Evolutionary conservation across 2,888 invertebrate genomes (phyloP), one percentile per base, ranked within the genome.

Genomic region (Bombylius major): DNA sequence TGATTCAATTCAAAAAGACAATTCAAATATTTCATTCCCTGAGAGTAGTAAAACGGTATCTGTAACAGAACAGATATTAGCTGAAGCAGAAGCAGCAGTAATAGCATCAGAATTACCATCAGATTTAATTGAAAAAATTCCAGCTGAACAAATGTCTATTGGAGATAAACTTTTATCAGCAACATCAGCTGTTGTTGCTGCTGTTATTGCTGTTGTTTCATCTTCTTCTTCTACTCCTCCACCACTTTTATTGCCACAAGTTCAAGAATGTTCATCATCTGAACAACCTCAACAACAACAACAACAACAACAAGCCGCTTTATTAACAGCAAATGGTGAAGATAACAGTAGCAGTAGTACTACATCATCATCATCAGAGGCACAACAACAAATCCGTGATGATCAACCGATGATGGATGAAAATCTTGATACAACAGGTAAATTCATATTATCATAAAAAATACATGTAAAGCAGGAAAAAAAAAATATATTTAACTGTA

Each of bases 401-500:
- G 58, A 60, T 51, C 60, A 60, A 34, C 58, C 58, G n/a, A 60
- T 23, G 23, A 23, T 60, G 60, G 60, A 60, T 13, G 58, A 60
- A 32, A 58, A 56, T 50, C 31, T 56, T 11, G 60, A 60, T 46
- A 33, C 57, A 51, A 33, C 49, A 49, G 34, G 7, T 39, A 39
- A n/a, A 7, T 14, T 14, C 45, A 8, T 14, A 14, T n/a, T 45
- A 8, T 8, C 11, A 32, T 32, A 8, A 11, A 11, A 5, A 5
- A 42, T 56, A 54, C 3, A 50, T 58, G 45, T 56, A 60, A n/a
- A 66, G n/a, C n/a, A 68, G 48, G 62, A 63, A 42, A 11, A 42
- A n/a, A n/a, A n/a, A n/a, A n/a, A n/a, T n/a, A n/a, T n/a, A 42
- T 42, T 42, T 11, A 11, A 9, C 58, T 61, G 14, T 49, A 60